Conservation (phyloP, 2,113 vertebrate species). For the Sturnira hondurensis region DNA sequence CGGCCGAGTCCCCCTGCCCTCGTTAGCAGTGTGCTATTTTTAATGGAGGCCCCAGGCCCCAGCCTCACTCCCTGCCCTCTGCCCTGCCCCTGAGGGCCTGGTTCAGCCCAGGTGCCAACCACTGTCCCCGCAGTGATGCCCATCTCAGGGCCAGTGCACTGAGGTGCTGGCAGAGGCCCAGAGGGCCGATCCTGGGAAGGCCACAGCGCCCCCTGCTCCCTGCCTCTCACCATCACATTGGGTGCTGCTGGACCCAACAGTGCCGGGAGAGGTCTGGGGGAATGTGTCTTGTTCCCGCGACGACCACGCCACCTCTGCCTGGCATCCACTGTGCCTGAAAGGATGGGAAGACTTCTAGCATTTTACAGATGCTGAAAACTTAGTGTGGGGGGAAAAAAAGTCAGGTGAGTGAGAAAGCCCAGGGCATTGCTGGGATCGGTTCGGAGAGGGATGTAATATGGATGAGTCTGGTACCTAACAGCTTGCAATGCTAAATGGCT, state of each 20-base stretch:
- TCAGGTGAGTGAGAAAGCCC: background rate
- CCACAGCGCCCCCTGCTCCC: background rate
- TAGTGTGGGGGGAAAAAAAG: background rate
- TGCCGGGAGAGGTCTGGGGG: background rate
- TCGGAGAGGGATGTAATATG: background rate
- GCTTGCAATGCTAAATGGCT: background rate
- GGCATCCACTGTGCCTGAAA: background rate
- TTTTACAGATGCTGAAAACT: background rate
- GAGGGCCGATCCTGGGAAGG: background rate
- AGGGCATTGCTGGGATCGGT: background rate
- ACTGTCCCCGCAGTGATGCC: background rate
- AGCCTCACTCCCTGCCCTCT: background rate
- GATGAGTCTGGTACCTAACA: background rate
- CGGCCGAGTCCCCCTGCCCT: background rate
- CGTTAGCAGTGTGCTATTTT: rapidly evolving
- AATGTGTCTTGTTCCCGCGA: background rate
- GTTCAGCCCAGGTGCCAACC: background rate
- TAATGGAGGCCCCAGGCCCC: rapidly evolving
- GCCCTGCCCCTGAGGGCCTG: rapidly evolving
- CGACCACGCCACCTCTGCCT: background rate
- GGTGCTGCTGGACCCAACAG: rapidly evolving
- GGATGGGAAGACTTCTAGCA: background rate
- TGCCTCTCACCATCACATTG: background rate
- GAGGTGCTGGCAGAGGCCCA: background rate
- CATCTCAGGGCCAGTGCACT: background rate